Percentiles rank a stretch among this genome's conserved stretches.
These are phyloP conservation scores for Drosophila sucinea DNA, from an alignment of 1,140 invertebrate species.

Conservation along the genomic window DNA sequence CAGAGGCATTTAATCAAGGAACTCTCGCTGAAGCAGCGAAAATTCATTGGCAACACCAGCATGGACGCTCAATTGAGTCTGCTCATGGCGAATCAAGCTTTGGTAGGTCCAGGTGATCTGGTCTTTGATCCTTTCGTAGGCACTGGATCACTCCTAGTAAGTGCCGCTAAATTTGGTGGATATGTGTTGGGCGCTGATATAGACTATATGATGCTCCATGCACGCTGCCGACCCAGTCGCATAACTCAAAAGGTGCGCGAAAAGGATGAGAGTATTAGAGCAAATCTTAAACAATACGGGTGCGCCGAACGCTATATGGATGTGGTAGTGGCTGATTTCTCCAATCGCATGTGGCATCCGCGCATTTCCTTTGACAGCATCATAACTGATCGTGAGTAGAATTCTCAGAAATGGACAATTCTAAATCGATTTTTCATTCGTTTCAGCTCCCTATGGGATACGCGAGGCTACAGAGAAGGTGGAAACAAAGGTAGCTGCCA, in stretches of 20 bases:
- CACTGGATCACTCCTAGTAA: slow-evolving; percentile 95
- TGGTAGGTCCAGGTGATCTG: slow-evolving; percentile 89
- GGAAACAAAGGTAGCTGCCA: slow-evolving; percentile 87
- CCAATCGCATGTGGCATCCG: slow-evolving; percentile 90
- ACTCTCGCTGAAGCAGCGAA: slow-evolving; percentile 93
- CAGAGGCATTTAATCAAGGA: slow-evolving; percentile 91
- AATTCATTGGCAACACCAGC: slow-evolving; percentile 98
- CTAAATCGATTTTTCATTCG: background rate
- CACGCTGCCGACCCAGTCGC: slow-evolving; percentile 90
- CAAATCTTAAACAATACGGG: slow-evolving; percentile 95
- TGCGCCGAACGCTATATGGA: slow-evolving; percentile 91
- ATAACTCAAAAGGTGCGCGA: slow-evolving; percentile 91
- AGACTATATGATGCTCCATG: slow-evolving; percentile 96
- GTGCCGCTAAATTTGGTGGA: slow-evolving; percentile 95
- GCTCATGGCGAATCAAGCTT: slow-evolving; percentile 96
- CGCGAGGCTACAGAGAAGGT: slow-evolving; percentile 94
- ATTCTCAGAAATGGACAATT: background rate
- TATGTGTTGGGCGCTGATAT: slow-evolving; percentile 97
- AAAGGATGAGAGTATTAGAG: slow-evolving; percentile 92
- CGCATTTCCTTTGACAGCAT: slow-evolving; percentile 91
- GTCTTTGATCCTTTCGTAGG: slow-evolving; percentile 98
- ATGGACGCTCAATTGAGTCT: slow-evolving; percentile 97
- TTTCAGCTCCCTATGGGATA: slow-evolving; percentile 97
- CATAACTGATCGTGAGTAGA: slow-evolving; percentile 95
- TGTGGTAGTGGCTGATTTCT: slow-evolving; percentile 95